A percentile compares a stretch with the other conserved stretches of the same genome.
Conservation (phyloP, 2,797 vertebrate genomes). For the Amphiprion clarkii region DNA sequence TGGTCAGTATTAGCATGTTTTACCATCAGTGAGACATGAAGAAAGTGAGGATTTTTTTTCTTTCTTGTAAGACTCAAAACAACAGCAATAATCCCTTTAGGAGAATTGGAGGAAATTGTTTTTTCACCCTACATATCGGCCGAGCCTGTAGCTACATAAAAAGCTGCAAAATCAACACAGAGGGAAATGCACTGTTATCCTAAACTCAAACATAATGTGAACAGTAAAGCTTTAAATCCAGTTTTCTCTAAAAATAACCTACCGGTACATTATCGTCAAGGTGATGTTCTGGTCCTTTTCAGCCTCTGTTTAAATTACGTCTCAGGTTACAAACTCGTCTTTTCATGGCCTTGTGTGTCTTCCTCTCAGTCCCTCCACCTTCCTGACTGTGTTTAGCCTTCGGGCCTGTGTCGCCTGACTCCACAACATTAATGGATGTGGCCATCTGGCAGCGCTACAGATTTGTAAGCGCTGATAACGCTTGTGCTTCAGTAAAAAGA, state of each 20-base stretch:
- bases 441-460: conserved; percentile 73
- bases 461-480: conserved; percentile 74
- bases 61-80: conserved; percentile 37
- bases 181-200: background rate
- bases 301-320: conserved; percentile 45
- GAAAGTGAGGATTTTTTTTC: conserved; percentile 17
- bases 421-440: conserved; percentile 73
- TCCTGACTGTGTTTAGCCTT: conserved; percentile 61
- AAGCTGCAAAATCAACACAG: conserved; percentile 16
- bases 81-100: conserved; percentile 44
- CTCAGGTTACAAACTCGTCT: conserved; percentile 69
- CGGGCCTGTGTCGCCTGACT: conserved; percentile 63
- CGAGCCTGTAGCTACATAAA: conserved; percentile 41
- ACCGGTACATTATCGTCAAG: conserved; percentile 41
- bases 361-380: conserved; percentile 45
- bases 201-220: conserved; percentile 27
- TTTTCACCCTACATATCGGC: conserved; percentile 42
- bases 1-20: conserved; percentile 56
- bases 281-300: conserved; percentile 47
- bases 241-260: conserved; percentile 31
- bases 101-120: conserved; percentile 56
- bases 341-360: conserved; percentile 49
- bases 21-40: conserved; percentile 40
- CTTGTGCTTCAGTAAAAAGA: conserved; percentile 70
- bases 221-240: conserved; percentile 29